These are phyloP conservation scores for Mustela nigripes DNA, from an alignment of 2,113 vertebrate genomes.

Conservation along the genomic window DNA sequence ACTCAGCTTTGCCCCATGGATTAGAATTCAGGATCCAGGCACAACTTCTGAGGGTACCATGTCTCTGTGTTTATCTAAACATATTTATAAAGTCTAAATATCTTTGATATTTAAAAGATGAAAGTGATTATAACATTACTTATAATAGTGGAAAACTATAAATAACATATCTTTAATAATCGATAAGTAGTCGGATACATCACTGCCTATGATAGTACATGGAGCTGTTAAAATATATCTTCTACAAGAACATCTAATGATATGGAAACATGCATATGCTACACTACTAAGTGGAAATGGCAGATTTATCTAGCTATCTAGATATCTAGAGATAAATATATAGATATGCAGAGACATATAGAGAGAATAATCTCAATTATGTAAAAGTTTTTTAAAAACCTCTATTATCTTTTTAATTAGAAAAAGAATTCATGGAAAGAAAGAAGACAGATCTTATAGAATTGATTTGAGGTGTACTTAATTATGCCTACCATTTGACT, in stretches of 20 bases:
- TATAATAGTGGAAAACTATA: neutral
- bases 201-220: neutral
- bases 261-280: neutral
- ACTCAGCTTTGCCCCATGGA: neutral
- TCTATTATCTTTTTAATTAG: neutral
- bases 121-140: neutral
- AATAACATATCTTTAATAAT: neutral
- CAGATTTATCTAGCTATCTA: neutral
- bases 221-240: neutral
- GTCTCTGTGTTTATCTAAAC: neutral
- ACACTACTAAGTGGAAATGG: neutral
- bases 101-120: neutral
- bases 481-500: neutral
- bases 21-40: neutral
- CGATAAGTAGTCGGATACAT: neutral
- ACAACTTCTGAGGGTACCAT: neutral
- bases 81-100: conserved; percentile 16
- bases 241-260: neutral
- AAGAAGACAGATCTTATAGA: neutral
- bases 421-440: neutral
- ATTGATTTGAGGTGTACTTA: neutral
- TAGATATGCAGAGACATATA: neutral
- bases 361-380: neutral
- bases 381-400: neutral
- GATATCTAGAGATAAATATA: too few relatives aligned